A percentile compares a stretch with the other conserved stretches of the same genome.
These are phyloP conservation scores for Stichopus chloronotus DNA, from an alignment of 35 echinoderm and acorn worm genomes.

Conservation along the genomic window DNA sequence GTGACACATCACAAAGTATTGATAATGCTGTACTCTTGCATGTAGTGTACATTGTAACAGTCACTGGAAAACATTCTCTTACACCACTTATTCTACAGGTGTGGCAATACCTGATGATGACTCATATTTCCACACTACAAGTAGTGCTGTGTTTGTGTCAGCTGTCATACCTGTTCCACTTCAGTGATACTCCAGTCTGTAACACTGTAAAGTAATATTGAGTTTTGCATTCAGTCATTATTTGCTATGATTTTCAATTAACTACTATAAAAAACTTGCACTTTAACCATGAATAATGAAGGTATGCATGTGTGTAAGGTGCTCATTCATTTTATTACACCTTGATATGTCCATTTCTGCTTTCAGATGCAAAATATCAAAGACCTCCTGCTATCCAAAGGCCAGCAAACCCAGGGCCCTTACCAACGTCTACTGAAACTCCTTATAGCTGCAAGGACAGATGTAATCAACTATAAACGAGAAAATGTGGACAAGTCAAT, in stretches of 20 bases:
- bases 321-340: too few relatives aligned
- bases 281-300: not conserved
- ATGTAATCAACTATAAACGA: not conserved
- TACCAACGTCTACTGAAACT: not conserved
- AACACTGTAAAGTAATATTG: not conserved
- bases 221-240: not conserved
- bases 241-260: not conserved
- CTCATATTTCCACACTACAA: too few relatives aligned
- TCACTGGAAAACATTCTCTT: too few relatives aligned
- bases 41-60: too few relatives aligned
- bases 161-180: not conserved
- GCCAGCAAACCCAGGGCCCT: too few relatives aligned
- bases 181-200: not conserved
- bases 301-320: too few relatives aligned
- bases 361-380: conserved; percentile 14
- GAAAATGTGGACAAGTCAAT: conserved; percentile 6
- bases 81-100: too few relatives aligned
- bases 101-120: too few relatives aligned
- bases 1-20: too few relatives aligned
- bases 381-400: not conserved
- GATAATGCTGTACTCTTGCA: too few relatives aligned
- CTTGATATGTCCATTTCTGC: not conserved
- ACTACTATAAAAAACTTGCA: not conserved
- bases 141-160: too few relatives aligned
- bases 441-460: not conserved